phyloP scores from a whole-genome alignment of 1,140 invertebrate genomes.

The Branchinecta lynchi region DNA sequence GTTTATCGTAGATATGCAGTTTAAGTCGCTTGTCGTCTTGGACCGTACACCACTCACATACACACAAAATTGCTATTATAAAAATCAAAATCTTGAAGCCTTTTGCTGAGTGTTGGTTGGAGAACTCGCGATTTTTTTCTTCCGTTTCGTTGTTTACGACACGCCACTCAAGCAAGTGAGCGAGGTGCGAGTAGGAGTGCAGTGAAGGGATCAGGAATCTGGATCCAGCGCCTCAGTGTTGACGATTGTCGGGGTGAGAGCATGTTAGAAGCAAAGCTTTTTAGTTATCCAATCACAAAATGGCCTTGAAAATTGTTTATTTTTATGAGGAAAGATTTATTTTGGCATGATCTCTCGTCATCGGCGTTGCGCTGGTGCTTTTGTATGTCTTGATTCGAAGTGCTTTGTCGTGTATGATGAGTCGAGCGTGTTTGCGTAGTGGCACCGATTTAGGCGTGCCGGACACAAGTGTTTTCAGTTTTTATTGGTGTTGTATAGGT shows the following conservation, averaged over 20 bases:
- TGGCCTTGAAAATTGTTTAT: constrained; percentile 11
- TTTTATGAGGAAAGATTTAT: constrained; percentile 10
- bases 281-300: neutral
- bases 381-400: neutral
- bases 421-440: neutral
- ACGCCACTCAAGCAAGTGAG: too few species aligned
- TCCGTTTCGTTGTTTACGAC: neutral
- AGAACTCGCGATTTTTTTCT: neutral
- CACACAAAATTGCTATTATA: constrained; percentile 9
- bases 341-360: constrained; percentile 6
- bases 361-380: neutral
- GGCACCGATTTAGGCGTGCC: too few species aligned
- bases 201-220: too few species aligned
- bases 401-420: neutral
- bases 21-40: too few species aligned
- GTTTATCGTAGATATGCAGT: too few species aligned
- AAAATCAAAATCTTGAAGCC: constrained; percentile 7
- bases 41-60: neutral
- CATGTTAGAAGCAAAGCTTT: neutral
- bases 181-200: too few species aligned
- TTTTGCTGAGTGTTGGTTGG: neutral
- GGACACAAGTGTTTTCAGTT: too few species aligned
- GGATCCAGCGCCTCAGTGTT: too few species aligned
- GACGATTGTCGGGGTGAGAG: too few species aligned
- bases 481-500: neutral